A percentile compares a stretch with the other conserved stretches of the same genome.
Conservation (phyloP, 2,113 vertebrate species). For the Cathartes aura region DNA sequence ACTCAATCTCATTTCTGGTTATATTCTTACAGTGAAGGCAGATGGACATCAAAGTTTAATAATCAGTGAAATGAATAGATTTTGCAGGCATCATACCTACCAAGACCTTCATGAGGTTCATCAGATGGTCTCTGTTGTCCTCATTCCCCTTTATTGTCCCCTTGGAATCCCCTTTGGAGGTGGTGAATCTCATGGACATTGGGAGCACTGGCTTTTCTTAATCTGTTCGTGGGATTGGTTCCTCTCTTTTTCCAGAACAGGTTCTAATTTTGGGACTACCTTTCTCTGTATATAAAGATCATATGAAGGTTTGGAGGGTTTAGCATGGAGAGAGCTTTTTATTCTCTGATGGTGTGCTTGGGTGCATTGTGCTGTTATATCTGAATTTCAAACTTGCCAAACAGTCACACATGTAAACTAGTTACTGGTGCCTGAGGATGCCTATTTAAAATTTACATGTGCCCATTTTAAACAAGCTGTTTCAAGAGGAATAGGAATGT, state of each 20-base stretch:
- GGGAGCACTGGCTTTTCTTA: neutral
- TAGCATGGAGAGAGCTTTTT: neutral
- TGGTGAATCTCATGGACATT: neutral
- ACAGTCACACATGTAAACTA: neutral
- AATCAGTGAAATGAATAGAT: neutral
- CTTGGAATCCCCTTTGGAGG: neutral
- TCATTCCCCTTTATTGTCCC: neutral
- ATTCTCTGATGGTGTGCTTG: neutral
- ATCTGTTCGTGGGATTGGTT: neutral
- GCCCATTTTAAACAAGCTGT: neutral
- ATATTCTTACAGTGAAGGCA: neutral
- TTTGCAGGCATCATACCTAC: neutral
- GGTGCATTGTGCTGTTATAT: neutral
- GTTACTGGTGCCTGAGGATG: neutral
- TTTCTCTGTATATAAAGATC: neutral
- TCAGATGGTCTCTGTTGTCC: neutral
- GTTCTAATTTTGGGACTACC: neutral
- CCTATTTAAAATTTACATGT: neutral
- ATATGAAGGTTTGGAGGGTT: neutral
- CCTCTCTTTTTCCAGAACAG: neutral
- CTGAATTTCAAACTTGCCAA: neutral
- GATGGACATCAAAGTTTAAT: neutral
- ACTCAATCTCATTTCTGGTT: neutral
- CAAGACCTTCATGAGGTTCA: neutral
- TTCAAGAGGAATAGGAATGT: neutral